These are phyloP conservation scores for Phenacoccus solenopsis DNA, from an alignment of 1,140 invertebrate genomes.

Conservation along the genomic window DNA sequence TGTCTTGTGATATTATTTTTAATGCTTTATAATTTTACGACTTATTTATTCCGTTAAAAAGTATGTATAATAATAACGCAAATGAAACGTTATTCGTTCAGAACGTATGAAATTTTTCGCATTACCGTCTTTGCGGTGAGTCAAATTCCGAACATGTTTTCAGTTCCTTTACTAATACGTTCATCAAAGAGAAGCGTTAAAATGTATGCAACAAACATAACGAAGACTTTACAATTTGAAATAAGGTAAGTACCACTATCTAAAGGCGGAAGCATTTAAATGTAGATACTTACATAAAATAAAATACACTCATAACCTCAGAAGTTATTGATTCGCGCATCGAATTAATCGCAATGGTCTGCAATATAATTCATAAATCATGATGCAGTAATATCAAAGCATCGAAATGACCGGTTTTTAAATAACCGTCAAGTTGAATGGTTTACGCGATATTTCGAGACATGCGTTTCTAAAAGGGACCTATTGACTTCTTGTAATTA, in stretches of 20 bases:
- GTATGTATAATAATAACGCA: not conserved
- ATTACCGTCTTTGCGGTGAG: not conserved
- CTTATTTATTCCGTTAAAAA: conserved; percentile 3
- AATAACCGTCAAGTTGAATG: too few relatives aligned
- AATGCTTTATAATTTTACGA: conserved; percentile 3
- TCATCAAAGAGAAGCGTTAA: not conserved
- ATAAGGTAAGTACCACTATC: not conserved
- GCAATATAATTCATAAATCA: too few relatives aligned
- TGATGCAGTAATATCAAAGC: too few relatives aligned
- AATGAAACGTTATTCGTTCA: not conserved
- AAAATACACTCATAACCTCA: too few relatives aligned
- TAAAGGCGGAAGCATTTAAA: too few relatives aligned
- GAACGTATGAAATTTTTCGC: not conserved
- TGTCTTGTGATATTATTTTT: not conserved
- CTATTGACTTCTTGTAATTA: not conserved
- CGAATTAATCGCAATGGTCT: too few relatives aligned
- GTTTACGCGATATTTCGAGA: too few relatives aligned
- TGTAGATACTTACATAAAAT: too few relatives aligned
- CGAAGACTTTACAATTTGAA: not conserved
- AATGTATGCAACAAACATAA: not conserved
- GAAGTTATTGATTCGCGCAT: too few relatives aligned
- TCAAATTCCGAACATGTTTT: not conserved
- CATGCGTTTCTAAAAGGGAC: too few relatives aligned
- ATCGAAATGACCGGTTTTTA: too few relatives aligned
- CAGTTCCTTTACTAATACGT: not conserved